Percentiles rank a stretch among this genome's conserved stretches.
Evolutionary conservation across 2,888 invertebrate species (phyloP).

Genomic region (Bombylius major): DNA sequence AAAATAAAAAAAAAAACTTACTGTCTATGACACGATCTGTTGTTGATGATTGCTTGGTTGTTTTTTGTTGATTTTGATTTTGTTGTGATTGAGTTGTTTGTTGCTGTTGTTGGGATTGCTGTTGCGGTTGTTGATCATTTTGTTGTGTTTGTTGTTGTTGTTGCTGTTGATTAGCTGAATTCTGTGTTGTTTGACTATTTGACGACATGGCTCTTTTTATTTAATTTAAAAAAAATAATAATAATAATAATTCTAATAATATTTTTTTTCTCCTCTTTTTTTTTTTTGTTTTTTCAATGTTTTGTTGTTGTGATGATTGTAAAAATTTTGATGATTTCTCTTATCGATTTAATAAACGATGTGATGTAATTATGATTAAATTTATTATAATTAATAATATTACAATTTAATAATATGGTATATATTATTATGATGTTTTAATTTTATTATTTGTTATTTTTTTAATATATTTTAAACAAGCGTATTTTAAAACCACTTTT

Average conservation of each 20-base stretch:
- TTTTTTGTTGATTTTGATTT: slow-evolving; percentile 6
- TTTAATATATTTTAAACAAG: too few species aligned
- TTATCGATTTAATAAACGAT: too few species aligned
- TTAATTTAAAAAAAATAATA: neutral
- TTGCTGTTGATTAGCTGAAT: slow-evolving; percentile 22
- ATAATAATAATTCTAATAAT: too few species aligned
- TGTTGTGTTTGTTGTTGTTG: slow-evolving; percentile 22
- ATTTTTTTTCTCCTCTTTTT: too few species aligned
- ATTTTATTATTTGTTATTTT: too few species aligned
- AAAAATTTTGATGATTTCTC: too few species aligned
- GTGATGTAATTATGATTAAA: too few species aligned
- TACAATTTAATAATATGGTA: too few species aligned
- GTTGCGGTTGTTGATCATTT: neutral
- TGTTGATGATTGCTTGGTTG: neutral
- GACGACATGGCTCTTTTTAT: neutral
- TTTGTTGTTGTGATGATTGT: neutral
- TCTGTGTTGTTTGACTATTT: slow-evolving; percentile 13
- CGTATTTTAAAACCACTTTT: too few species aligned
- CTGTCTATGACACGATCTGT: slow-evolving; percentile 8
- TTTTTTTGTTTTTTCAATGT: neutral
- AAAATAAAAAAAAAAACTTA: neutral
- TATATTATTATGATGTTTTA: too few species aligned
- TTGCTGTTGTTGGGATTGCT: slow-evolving; percentile 21
- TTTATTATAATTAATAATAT: too few species aligned
- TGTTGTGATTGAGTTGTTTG: slow-evolving; percentile 13